Evolutionary conservation across 1,140 invertebrate species (phyloP).

Genomic region (Eurosta solidaginis): DNA sequence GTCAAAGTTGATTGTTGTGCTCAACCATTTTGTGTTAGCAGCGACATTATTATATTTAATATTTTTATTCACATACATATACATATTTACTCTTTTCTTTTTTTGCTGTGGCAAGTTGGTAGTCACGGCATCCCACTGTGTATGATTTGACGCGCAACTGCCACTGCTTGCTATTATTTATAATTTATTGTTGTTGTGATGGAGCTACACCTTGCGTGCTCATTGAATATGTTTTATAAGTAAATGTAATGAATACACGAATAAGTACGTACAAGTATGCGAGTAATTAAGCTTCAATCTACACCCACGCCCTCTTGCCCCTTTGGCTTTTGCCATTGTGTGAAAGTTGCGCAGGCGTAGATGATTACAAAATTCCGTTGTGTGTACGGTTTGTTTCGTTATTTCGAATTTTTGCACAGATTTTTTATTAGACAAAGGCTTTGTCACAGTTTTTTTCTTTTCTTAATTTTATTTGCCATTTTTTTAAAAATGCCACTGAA

Average conservation of each 20-base stretch:
- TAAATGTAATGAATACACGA: background rate
- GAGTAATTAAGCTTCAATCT: background rate
- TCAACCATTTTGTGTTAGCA: too few species aligned
- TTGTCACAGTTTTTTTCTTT: background rate
- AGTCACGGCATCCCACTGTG: slow-evolving; percentile 16
- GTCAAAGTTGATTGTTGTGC: background rate
- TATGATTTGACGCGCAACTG: background rate
- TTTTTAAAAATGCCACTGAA: too few species aligned
- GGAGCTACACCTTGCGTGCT: background rate
- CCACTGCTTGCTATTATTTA: background rate
- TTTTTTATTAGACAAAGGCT: background rate
- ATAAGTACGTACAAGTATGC: background rate
- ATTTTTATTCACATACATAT: background rate
- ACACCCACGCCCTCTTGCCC: background rate
- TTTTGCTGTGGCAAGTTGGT: background rate
- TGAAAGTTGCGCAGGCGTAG: slow-evolving; percentile 6
- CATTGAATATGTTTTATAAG: background rate
- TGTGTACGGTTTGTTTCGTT: background rate
- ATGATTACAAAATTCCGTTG: background rate
- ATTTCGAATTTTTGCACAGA: background rate
- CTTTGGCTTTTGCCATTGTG: background rate
- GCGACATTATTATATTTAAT: background rate
- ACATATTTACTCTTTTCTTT: background rate
- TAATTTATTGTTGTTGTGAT: background rate
- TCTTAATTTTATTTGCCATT: background rate